Percentiles rank a stretch among this genome's conserved stretches.
Evolutionary conservation across 2,113 vertebrate species (phyloP).

Genomic region (pig (Sus scrofa)): DNA sequence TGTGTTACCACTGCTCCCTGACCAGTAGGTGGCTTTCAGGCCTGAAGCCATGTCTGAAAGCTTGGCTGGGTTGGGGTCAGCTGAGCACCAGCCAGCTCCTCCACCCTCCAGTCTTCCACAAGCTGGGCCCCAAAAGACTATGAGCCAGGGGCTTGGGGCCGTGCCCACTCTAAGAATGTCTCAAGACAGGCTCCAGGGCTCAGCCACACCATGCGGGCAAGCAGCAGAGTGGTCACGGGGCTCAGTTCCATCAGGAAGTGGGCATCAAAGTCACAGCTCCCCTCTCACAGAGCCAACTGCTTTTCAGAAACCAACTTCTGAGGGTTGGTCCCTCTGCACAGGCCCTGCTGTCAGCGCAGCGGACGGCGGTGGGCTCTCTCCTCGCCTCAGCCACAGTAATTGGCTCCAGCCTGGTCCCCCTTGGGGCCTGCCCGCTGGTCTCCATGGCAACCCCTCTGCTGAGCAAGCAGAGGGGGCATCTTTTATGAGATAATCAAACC

Average conservation of each 20-base stretch:
- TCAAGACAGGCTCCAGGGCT: neutral
- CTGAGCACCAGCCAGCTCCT: neutral
- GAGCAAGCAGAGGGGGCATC: conserved; percentile 76
- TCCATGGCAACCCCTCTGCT: conserved; percentile 78
- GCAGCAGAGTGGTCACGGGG: neutral
- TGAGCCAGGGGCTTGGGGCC: neutral
- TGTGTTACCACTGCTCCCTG: no score
- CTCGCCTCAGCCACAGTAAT: conserved; percentile 56
- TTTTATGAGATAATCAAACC: conserved; percentile 75
- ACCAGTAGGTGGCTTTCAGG: neutral
- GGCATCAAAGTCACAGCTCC: neutral
- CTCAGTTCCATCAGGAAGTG: neutral
- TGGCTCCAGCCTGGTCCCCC: conserved; percentile 69
- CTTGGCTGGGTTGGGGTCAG: neutral
- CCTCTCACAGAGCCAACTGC: neutral
- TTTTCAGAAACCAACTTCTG: conserved; percentile 59
- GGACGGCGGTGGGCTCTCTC: conserved; percentile 22
- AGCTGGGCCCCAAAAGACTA: neutral
- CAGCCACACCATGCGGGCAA: neutral
- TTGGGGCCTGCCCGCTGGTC: conserved; percentile 77
- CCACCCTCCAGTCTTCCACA: neutral
- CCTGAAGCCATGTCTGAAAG: neutral
- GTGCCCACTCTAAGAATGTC: neutral
- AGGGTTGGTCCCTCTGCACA: neutral
- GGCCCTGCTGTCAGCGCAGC: neutral